A percentile compares a stretch with the other conserved stretches of the same genome.
Evolutionary conservation across 2,113 vertebrate species (phyloP).

Genomic region (Procapra przewalskii): DNA sequence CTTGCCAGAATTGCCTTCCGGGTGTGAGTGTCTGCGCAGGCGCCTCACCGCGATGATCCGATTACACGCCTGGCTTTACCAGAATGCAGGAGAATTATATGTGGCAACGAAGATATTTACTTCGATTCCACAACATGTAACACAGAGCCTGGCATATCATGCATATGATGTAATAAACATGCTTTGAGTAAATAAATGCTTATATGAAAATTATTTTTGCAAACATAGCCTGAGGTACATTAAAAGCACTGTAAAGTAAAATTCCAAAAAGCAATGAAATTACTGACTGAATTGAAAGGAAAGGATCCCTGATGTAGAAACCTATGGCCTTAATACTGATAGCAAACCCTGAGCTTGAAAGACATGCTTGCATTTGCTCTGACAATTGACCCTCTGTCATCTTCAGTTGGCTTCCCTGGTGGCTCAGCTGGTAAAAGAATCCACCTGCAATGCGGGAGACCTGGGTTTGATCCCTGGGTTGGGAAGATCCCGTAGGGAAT

Average conservation of each 20-base stretch:
- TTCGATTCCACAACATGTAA: background rate
- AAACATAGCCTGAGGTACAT: background rate
- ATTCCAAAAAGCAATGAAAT: background rate
- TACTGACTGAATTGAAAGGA: background rate
- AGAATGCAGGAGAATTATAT: background rate
- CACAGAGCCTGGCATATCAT: background rate
- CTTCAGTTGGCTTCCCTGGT: background rate
- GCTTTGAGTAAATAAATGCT: background rate
- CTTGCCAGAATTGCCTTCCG: background rate
- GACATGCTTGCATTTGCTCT: background rate
- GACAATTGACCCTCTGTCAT: background rate
- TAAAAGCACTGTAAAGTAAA: background rate
- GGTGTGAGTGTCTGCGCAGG: accelerated
- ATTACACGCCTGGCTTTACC: background rate
- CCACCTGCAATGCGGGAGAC: accelerated
- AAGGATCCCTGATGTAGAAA: background rate
- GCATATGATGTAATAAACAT: background rate
- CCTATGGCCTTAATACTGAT: background rate
- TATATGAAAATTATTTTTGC: background rate
- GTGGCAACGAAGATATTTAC: background rate
- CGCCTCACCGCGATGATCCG: accelerated
- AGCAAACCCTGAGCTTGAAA: background rate
- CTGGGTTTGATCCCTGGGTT: background rate
- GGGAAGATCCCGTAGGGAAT: background rate
- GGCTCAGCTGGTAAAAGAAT: background rate